These are phyloP conservation scores for Dissostichus mawsoni DNA, from an alignment of 2,113 vertebrate species.

Conservation along the genomic window DNA sequence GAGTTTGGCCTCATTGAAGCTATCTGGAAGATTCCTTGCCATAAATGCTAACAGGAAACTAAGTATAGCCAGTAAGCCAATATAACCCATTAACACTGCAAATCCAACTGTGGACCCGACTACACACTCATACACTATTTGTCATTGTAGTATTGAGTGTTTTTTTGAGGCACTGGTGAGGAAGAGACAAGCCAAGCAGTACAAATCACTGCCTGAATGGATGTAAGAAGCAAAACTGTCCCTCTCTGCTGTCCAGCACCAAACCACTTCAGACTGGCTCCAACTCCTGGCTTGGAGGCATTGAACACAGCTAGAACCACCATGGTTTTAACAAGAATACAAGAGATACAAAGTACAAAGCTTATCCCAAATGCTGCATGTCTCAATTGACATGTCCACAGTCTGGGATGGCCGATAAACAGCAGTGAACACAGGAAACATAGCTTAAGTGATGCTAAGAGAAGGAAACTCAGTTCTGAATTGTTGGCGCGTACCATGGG, in stretches of 20 bases:
- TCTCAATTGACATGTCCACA: conserved; percentile 58
- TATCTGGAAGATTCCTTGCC: conserved; percentile 79
- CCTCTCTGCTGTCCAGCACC: conserved; percentile 70
- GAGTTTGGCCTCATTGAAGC: conserved; percentile 78
- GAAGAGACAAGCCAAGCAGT: conserved; percentile 60
- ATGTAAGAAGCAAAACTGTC: conserved; percentile 65
- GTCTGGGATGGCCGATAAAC: conserved; percentile 61
- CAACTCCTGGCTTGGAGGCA: conserved; percentile 44
- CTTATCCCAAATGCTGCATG: conserved; percentile 66
- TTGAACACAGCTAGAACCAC: conserved; percentile 58
- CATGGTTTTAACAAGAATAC: conserved; percentile 61
- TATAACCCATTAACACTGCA: conserved; percentile 73
- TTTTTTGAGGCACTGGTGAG: conserved; percentile 64
- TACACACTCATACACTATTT: conserved; percentile 78
- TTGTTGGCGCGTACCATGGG: conserved; percentile 81
- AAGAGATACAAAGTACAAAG: conserved; percentile 63
- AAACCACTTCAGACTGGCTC: conserved; percentile 60
- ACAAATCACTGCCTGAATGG: conserved; percentile 69
- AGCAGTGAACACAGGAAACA: conserved; percentile 82
- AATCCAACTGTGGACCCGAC: conserved; percentile 75
- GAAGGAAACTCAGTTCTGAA: conserved; percentile 81
- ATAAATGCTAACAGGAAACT: conserved; percentile 81
- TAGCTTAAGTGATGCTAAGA: conserved; percentile 76
- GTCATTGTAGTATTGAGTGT: conserved; percentile 63
- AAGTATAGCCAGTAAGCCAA: conserved; percentile 71